Conservation (phyloP, 37 sponge, comb jelly and placozoan species). For the Mnemiopsis leidyi region DNA sequence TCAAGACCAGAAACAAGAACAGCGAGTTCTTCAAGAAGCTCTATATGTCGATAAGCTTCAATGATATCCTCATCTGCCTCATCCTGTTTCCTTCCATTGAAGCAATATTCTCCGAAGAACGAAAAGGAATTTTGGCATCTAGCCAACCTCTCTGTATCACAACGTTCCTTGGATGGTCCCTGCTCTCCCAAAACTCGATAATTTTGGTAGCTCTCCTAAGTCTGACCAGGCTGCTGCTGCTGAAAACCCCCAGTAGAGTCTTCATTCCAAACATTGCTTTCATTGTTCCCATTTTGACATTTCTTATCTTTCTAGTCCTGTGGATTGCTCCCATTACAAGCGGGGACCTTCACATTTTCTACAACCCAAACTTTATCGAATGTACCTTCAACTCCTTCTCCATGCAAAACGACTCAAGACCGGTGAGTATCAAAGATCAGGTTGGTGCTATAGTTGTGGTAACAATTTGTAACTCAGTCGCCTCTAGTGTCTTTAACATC, state of each 20-base stretch:
- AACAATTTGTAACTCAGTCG: background rate
- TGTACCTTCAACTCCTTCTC: background rate
- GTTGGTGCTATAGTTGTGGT: background rate
- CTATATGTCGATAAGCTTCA: background rate
- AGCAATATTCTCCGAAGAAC: background rate
- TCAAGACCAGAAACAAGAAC: background rate
- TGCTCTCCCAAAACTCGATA: background rate
- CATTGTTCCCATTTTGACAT: background rate
- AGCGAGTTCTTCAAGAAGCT: background rate
- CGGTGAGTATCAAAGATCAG: background rate
- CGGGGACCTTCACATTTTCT: background rate
- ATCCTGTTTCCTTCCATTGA: background rate
- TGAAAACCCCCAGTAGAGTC: background rate
- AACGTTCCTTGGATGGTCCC: background rate
- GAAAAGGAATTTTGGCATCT: background rate
- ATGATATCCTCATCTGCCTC: background rate
- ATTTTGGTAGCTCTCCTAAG: background rate
- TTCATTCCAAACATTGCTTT: background rate
- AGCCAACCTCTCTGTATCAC: background rate
- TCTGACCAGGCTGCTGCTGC: background rate
- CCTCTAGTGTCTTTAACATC: background rate
- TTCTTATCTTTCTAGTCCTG: background rate
- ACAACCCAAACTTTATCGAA: background rate
- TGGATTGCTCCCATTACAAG: background rate
- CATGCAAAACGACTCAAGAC: background rate